Evolutionary conservation across 2,888 invertebrate species (phyloP), one percentile per base, ranked within the genome.

Genomic region (Quadroppia sp.): DNA sequence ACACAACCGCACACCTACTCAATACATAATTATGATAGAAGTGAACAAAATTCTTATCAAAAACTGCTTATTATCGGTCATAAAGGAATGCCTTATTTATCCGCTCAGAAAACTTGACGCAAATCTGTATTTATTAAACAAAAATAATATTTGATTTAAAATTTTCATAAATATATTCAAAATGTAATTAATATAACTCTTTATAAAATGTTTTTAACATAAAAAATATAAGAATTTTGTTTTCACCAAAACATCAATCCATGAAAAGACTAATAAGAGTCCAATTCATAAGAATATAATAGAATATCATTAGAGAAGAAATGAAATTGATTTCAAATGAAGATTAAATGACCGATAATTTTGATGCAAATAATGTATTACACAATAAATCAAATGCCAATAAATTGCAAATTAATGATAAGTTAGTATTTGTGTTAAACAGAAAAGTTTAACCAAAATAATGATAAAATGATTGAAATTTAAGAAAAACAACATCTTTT

Each of bases 41-140:
- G 15, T 6, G 7, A 36, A 42, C 42, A 45, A 67, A 67, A 40
- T 23, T 25, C 67, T 42, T 67, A 67, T 67, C 25, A 67, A 20
- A 42, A n/a, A 40, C 9, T 67, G 40, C 40, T 40, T 67, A 67
- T 67, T 67, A 67, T 42, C 42, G 67, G 67, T 67, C 67, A 67
- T 67, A n/a, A 67, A 59, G 59, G 2, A 23, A 59, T 30, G 25
- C 13, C 6, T 56, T 56, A 59, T 59, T 30, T 30, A 30, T 53
- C 36, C 15, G 6, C 45, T 13, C 45, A 15, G 15, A 45, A 11
- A 45, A 45, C 15, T 53, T 53, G 25, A 53, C 25, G 23, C 25
- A 53, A 23, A 6, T 23, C 23, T 25, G 11, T 25, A 11, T 53
- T 7, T 50, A 4, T 48, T 15, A 36, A 36, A 36, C 36, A 36